Evolutionary conservation across 2,113 vertebrate species (phyloP), one percentile per base, ranked within the genome.

Genomic region (Typhlomys cinereus): DNA sequence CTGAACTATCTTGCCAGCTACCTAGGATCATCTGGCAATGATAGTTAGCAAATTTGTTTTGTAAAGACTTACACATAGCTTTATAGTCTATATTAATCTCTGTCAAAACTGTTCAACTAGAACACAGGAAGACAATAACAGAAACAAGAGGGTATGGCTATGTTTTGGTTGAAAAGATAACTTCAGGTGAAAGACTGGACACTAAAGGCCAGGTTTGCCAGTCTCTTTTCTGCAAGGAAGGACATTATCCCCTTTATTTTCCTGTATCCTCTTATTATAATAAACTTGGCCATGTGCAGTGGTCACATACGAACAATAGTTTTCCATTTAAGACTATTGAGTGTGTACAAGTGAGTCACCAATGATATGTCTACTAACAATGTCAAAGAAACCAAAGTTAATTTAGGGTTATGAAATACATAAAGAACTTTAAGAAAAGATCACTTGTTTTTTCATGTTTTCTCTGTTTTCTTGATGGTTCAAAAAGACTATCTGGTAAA

Each of bases 401-500:
- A 41, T 89, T 81, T 94, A 66, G 21, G 34, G 27, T 36, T 82
- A 48, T 78, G 21, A 41, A 13, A 76, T 73, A 29, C 36, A 85
- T 79, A 62, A 89, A 81, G 29, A 76, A 70, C 25, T 21, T 29
- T 66, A 66, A 93, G 41, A 83, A 59, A 36, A 95, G 46, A 87
- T 69, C 57, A 59, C 36, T 85, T 59, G 17, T 46, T 86, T 62
- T 41, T 83, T 93, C 39, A 67, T 82, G 46, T n/a, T 79, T 52
- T 80, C 48, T 67, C 78, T 82, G 46, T n/a, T 79, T 52, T 80
- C 48, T 67, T 83, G 8, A 95, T 84, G 34, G 41, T 89, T 94
- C 34, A 88, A 14, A 90, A 88, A 66, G 79, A 54, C 29, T 41
- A 41, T n/a, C n/a, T n/a, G 79, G 7, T 59, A 86, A 52, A 23